Base-by-base conservation (phyloP, 2,113 vertebrate genomes). In the Gasterosteus aculeatus region DNA sequence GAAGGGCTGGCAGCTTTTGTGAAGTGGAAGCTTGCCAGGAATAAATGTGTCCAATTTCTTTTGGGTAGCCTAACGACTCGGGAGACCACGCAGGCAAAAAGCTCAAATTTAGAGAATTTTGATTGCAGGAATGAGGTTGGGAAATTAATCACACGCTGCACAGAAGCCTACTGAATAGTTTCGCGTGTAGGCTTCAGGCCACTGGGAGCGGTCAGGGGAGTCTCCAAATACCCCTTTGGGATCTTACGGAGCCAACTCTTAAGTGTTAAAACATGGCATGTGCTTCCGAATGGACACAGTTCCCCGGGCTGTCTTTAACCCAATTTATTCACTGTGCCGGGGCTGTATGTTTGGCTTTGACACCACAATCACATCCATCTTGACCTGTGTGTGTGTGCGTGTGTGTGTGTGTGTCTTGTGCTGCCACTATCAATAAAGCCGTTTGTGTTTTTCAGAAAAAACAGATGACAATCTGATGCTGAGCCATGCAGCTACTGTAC, bases 41-140 rank as follows among this genome's bases (percentile, higher is more conserved):
- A 80, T 60, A 70, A 89, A 73, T 22, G 60, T 8, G 72, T 78
- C 80, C 83, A 81, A 77, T 84, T 77, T 86, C 80, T 80, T 72
- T 0, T 66, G 68, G 81, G 77, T 66, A 65, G 74, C 59, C 70
- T 16, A 35, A 53, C 12, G 75, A 78, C 83, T 81, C 57, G 58
- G 63, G 72, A 82, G 69, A 68, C 29, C 83, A 79, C 5, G 33
- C 66, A 10, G 67, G 47, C 44, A 39, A 75, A 64, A 58, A 54
- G 68, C 57, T 71, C 26, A 31, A 44, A 82, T 85, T 78, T 0
- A 15, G 4, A 67, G 58, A 72, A 75, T 83, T 83, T 38, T 75
- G 75, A 85, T 81, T 82, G 46, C 78, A 74, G 71, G 60, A 76
- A 68, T 69, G 67, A 69, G 78, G 77, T 75, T 74, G 72, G 63